Percentiles rank a stretch among this genome's conserved stretches.
phyloP scores from a whole-genome alignment of 2,888 invertebrate genomes.

The Mechanitis messenoides region DNA sequence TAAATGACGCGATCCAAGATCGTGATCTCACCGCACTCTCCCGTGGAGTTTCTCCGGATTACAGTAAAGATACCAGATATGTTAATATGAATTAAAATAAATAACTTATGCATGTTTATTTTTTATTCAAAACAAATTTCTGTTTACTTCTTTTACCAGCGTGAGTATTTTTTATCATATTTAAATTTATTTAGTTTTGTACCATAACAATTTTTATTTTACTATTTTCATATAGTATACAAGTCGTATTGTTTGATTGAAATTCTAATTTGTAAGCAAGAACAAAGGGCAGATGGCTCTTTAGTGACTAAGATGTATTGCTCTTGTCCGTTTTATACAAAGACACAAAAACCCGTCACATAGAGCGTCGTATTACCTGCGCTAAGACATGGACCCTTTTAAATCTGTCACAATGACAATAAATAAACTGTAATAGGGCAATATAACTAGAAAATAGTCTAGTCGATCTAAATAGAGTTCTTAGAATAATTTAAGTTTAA shows the following conservation, averaged over 20 bases:
- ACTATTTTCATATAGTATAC: conserved; percentile 23
- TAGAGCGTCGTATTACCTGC: conserved; percentile 59
- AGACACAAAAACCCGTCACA: conserved; percentile 51
- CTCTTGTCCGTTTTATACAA: conserved; percentile 49
- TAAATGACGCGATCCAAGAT: conserved; percentile 45
- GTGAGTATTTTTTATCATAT: not conserved
- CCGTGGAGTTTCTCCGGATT: conserved; percentile 23
- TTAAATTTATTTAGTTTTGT: too few relatives aligned
- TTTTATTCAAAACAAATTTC: conserved; percentile 4
- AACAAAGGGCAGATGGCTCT: conserved; percentile 60
- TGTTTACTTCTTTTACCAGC: conserved; percentile 4
- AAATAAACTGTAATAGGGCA: conserved; percentile 40
- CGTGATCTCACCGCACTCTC: conserved; percentile 13
- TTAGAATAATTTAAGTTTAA: not conserved
- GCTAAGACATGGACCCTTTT: conserved; percentile 51
- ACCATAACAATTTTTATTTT: too few relatives aligned
- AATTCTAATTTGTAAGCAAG: conserved; percentile 70
- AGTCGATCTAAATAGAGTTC: not conserved
- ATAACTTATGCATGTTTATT: conserved; percentile 11
- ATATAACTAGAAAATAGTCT: conserved; percentile 2
- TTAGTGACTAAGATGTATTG: conserved; percentile 67
- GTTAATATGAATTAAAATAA: conserved; percentile 50
- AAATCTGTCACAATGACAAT: conserved; percentile 53
- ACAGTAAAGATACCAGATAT: conserved; percentile 49
- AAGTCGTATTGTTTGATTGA: conserved; percentile 51